Conservation (phyloP, 2,797 vertebrate species). For the Malacoraja senta region DNA sequence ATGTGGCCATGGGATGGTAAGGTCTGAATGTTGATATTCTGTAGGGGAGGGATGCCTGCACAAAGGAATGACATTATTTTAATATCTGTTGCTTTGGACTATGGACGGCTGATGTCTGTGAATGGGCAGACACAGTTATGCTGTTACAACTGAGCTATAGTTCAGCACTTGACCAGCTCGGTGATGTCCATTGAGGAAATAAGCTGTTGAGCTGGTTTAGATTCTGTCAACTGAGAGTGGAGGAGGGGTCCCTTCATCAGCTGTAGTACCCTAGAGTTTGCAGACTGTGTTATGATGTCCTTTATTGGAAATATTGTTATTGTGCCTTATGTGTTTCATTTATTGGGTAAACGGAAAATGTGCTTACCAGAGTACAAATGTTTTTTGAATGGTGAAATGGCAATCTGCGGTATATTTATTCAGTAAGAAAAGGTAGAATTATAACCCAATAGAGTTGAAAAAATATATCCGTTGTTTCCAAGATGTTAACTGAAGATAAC, state of each 20-base stretch:
- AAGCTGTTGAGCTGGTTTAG: not conserved
- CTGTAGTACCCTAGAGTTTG: not conserved
- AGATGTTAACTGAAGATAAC: not conserved
- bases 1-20: conserved; percentile 90
- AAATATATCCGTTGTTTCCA: not conserved
- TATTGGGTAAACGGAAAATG: not conserved
- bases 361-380: not conserved
- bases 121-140: not conserved
- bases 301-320: not conserved
- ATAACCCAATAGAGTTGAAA: not conserved
- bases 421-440: not conserved
- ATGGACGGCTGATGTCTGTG: not conserved
- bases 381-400: not conserved
- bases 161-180: not conserved
- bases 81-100: not conserved
- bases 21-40: conserved; percentile 42
- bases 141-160: not conserved
- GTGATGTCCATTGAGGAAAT: not conserved
- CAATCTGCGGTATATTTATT: not conserved
- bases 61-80: not conserved
- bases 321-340: not conserved
- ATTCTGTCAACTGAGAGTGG: not conserved
- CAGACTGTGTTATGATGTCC: not conserved
- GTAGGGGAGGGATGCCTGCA: not conserved
- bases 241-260: not conserved